phyloP scores from a whole-genome alignment of 2,888 invertebrate species.

The Geotrupes spiniger region DNA sequence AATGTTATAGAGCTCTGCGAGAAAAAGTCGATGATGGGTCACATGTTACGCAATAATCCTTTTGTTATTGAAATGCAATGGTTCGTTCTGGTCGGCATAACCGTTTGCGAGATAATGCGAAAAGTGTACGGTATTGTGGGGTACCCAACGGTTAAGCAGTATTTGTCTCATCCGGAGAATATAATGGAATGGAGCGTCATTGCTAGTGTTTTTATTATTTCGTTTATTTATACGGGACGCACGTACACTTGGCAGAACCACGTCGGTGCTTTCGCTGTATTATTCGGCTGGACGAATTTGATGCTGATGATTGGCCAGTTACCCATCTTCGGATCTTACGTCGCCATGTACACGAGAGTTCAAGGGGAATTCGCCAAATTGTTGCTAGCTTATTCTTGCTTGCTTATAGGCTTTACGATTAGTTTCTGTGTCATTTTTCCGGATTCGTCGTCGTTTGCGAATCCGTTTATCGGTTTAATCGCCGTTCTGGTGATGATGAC shows the following conservation, averaged over 20 bases:
- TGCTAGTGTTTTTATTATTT: constrained; percentile 77
- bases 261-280: constrained; percentile 80
- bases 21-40: constrained; percentile 74
- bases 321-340: constrained; percentile 84
- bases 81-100: constrained; percentile 77
- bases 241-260: constrained; percentile 84
- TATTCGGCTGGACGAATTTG: constrained; percentile 85
- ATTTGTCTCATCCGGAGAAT: constrained; percentile 80
- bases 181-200: constrained; percentile 87
- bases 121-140: constrained; percentile 81
- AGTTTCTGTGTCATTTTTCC: constrained; percentile 88
- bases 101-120: constrained; percentile 74
- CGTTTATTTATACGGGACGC: constrained; percentile 74
- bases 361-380: constrained; percentile 84
- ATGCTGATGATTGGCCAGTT: constrained; percentile 89
- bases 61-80: constrained; percentile 78
- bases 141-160: constrained; percentile 77
- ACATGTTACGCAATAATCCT: constrained; percentile 71
- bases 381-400: constrained; percentile 81
- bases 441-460: constrained; percentile 75
- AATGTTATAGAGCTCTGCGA: constrained; percentile 74
- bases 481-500: constrained; percentile 89
- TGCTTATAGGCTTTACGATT: constrained; percentile 81
- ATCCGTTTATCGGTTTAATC: constrained; percentile 81
- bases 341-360: constrained; percentile 87